phyloP scores from a whole-genome alignment of 2,888 invertebrate species.

The Callimorpha dominula region DNA sequence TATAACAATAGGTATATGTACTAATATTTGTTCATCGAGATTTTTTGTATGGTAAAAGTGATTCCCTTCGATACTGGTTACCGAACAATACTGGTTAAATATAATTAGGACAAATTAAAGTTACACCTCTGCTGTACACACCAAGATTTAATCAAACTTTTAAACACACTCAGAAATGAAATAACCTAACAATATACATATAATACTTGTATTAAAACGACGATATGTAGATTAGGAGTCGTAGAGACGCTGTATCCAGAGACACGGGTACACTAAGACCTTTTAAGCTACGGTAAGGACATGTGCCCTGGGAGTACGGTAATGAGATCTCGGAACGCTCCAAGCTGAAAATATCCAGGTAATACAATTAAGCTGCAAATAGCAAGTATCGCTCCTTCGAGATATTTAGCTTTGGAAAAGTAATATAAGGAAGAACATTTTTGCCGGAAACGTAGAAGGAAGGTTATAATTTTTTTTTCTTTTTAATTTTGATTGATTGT shows the following conservation, averaged over 20 bases:
- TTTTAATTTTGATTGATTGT: too few relatives aligned
- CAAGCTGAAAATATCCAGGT: conserved; percentile 18
- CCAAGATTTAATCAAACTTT: conserved; percentile 27
- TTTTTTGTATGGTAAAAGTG: too few relatives aligned
- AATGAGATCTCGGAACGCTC: conserved; percentile 34
- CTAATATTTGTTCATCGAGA: too few relatives aligned
- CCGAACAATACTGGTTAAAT: not conserved
- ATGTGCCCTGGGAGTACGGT: conserved; percentile 24
- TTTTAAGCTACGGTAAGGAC: conserved; percentile 29
- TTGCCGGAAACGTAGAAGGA: not conserved
- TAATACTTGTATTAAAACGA: conserved; percentile 34
- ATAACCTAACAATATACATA: conserved; percentile 36
- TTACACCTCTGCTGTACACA: not conserved
- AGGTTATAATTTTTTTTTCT: too few relatives aligned
- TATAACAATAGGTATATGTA: too few relatives aligned
- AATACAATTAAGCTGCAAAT: conserved; percentile 32
- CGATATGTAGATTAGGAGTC: conserved; percentile 45
- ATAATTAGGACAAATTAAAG: not conserved
- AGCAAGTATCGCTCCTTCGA: conserved; percentile 18
- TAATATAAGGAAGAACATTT: conserved; percentile 17
- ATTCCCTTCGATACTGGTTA: too few relatives aligned
- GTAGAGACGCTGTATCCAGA: conserved; percentile 21
- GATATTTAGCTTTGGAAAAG: conserved; percentile 18
- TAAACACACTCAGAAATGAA: conserved; percentile 14
- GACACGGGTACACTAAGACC: conserved; percentile 16